Evolutionary conservation across 2,113 vertebrate genomes (phyloP).

Genomic region (Labrus mixtus): DNA sequence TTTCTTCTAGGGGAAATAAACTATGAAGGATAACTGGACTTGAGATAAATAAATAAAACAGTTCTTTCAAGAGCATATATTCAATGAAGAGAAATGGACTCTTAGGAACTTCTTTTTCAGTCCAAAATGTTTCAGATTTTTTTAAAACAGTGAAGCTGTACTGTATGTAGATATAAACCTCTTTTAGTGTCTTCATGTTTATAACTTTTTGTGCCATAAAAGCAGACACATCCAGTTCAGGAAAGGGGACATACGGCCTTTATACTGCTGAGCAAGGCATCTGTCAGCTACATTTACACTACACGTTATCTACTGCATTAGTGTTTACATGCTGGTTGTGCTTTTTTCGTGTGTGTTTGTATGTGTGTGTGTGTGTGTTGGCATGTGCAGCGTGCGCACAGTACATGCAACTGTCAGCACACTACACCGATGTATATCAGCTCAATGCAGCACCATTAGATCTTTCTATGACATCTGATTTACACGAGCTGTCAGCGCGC

Average conservation of each 20-base stretch:
- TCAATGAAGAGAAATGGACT: background rate
- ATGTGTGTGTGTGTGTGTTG: slow-evolving; percentile 22
- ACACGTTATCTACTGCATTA: slow-evolving; percentile 38
- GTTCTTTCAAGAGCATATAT: no score
- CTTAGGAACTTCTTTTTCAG: no score
- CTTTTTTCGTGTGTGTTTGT: slow-evolving; percentile 34
- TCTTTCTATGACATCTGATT: slow-evolving; percentile 78
- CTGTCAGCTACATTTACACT: slow-evolving; percentile 50
- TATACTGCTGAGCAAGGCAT: slow-evolving; percentile 57
- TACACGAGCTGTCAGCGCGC: slow-evolving; percentile 71
- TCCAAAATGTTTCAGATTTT: no score
- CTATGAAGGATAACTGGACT: background rate
- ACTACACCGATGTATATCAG: slow-evolving; percentile 64
- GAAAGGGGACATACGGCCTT: slow-evolving; percentile 14
- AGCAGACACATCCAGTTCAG: slow-evolving; percentile 18
- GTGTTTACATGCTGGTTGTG: slow-evolving; percentile 10
- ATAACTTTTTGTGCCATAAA: slow-evolving; percentile 2
- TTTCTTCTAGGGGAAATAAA: slow-evolving; percentile 13
- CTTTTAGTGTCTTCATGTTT: background rate
- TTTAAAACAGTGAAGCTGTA: no score
- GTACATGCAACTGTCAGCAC: slow-evolving; percentile 65
- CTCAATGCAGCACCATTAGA: slow-evolving; percentile 73
- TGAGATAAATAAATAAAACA: background rate
- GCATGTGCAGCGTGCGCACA: slow-evolving; percentile 11
- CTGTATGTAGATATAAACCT: no score